Base-by-base conservation (phyloP, 2,797 vertebrate species). In the Erpetoichthys calabaricus region DNA sequence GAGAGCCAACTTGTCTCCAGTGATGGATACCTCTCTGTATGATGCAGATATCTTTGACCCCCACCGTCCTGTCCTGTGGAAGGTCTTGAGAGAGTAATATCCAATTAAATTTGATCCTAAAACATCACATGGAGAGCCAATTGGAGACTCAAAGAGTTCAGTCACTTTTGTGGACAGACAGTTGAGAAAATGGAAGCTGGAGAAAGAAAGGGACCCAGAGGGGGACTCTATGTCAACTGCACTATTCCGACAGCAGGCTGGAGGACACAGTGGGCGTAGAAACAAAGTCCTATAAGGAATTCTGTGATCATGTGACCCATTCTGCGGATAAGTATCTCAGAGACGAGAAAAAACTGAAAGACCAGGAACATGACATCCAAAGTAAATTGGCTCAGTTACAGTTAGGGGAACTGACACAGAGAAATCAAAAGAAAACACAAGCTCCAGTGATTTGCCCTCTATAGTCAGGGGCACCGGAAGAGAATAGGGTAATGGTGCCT, bases 231-330 rank as follows among this genome's bases (percentile, higher is more conserved):
- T 46, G 42, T n/a, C 57, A 44, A 56, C 55, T 7, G 56, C 44
- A 4, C 8, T 47, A 6, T 56, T 56, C 25, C 10, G 45, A n/a
- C 47, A 47, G 45, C 8, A 4, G 5, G 9, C 46, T 57, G 55
- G 55, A 47, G 4, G 55, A 56, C 9, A 45, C 47, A 45, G 55
- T 56, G 7, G 55, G 45, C 46, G 45, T 57, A 5, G 45, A 45
- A 5, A 25, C 44, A 3, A 57, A 47, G 8, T 3, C 45, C 41
- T 45, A 46, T 7, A 47, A 42, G 41, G 56, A 57, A 47, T 47
- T 57, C 45, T 45, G 44, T 45, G 56, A 46, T 10, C 9, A 56
- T 45, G 45, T 56, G 44, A 44, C 42, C 8, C 56, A 56, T 46
- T 56, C 56, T 7, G 41, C 49, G 4, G 46, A 57, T 7, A 47